Conservation (phyloP, 1,140 invertebrate species). For the Aphaenogaster ashmeadi region DNA sequence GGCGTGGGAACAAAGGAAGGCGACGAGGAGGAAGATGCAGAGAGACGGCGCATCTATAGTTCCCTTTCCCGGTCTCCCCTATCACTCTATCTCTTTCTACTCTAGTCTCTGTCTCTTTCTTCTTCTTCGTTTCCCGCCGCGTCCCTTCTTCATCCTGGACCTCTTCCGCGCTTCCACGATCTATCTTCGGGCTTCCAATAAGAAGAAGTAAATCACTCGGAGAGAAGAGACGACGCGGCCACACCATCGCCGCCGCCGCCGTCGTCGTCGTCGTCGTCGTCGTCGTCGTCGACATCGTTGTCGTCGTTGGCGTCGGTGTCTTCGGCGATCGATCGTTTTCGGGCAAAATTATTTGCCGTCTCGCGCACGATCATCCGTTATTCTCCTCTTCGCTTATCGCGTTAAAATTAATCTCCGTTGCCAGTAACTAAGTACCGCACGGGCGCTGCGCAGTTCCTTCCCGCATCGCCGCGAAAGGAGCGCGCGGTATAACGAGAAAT, state of each 20-base stretch:
- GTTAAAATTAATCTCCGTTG: conserved; percentile 63
- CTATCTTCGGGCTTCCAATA: conserved; percentile 62
- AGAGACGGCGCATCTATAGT: conserved; percentile 51
- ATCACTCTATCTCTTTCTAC: conserved; percentile 35
- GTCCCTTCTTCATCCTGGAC: conserved; percentile 34
- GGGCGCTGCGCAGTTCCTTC: conserved; percentile 35
- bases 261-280: background rate
- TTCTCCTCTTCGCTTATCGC: conserved; percentile 11
- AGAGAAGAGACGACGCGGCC: conserved; percentile 57
- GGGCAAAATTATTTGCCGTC: conserved; percentile 54
- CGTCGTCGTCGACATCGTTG: background rate
- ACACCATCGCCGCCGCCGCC: background rate
- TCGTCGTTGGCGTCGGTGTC: conserved; percentile 1
- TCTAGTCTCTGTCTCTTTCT: conserved; percentile 25
- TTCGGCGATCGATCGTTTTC: conserved; percentile 54
- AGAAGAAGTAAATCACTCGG: conserved; percentile 63
- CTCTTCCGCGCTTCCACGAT: conserved; percentile 51
- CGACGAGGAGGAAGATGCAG: conserved; percentile 68
- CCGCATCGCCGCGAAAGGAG: conserved; percentile 73
- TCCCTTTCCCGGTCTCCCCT: background rate
- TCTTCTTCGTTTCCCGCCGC: background rate
- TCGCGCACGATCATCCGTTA: conserved; percentile 46
- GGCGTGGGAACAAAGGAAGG: conserved; percentile 85
- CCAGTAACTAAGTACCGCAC: conserved; percentile 38
- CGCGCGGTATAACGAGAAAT: conserved; percentile 80